Base-by-base conservation (phyloP, 1,140 invertebrate species). In the Apis mellifera region DNA sequence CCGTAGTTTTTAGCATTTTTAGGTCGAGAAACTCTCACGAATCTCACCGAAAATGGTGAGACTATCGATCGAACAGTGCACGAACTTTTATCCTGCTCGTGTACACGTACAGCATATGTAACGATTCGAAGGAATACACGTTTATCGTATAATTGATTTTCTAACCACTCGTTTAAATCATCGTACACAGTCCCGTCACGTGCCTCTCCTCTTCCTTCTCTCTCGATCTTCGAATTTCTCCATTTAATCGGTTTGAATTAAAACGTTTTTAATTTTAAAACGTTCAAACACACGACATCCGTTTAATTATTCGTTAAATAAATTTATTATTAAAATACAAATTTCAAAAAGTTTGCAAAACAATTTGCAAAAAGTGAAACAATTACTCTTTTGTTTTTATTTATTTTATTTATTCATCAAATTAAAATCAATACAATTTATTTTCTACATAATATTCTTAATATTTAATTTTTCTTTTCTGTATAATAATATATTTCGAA, bases 141-240 rank as follows among this genome's bases (percentile, higher is more conserved):
- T 74, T 74, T 74, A 74, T 62, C 21, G 57, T 42, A 50, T 26
- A 74, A 64, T 48, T 64, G 48, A 64, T 75, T 75, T n/a, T 50
- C 48, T 21, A 26, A 52, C 57, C 32, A 52, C 9, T 60, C 54
- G 13, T 23, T 23, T 60, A 21, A 23, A 15, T 50, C 15, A 50
- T 21, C 13, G n/a, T 62, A 60, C n/a, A 50, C 11, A 72, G 32
- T 72, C 55, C 26, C 19, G 57, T 32, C 26, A 73, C 55, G 71
- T 15, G 71, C 42, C 3, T 21, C 57, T 59, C n/a, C n/a, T n/a
- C n/a, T 59, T 59, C 9, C 17, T n/a, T n/a, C 21, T 21, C 60
- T 11, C 32, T 42, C 32, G 54, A 72, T 60, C 32, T 19, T 74
- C 9, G 12, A 48, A 74, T 74, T 74, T 48, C 32, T 50, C 21